Conservation (phyloP, 2,797 vertebrate species). For the Anableps anableps region DNA sequence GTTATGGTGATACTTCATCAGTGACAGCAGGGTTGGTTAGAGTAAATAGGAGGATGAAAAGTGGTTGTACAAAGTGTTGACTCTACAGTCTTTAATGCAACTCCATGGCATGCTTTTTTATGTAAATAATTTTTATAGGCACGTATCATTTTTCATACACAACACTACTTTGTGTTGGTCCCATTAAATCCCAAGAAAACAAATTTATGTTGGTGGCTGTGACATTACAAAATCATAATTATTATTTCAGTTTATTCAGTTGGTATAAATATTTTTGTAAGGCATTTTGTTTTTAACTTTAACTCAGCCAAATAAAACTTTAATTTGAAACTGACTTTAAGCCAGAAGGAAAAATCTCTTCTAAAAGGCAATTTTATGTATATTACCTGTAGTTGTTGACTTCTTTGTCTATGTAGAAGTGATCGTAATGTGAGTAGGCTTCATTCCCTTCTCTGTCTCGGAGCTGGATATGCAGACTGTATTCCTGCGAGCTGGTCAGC, state of each 20-base stretch:
- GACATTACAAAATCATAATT: neutral
- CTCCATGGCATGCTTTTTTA: neutral
- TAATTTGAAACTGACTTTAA: neutral
- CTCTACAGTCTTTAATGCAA: neutral
- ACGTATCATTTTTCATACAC: neutral
- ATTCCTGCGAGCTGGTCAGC: slow-evolving; percentile 80
- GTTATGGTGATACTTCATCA: neutral
- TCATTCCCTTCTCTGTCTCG: slow-evolving; percentile 83
- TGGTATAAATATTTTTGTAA: neutral
- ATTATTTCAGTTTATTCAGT: neutral
- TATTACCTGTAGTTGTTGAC: slow-evolving; percentile 85
- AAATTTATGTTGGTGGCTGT: neutral
- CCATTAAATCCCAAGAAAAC: too few relatives aligned
- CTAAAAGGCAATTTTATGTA: neutral
- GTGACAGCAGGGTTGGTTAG: neutral
- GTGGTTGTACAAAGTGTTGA: neutral
- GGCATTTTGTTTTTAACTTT: neutral
- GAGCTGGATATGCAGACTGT: slow-evolving; percentile 82
- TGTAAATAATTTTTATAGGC: too few relatives aligned
- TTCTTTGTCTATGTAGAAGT: slow-evolving; percentile 82
- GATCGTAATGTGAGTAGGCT: slow-evolving; percentile 83
- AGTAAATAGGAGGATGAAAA: neutral
- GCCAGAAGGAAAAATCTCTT: neutral
- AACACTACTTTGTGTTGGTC: neutral
- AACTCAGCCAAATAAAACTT: neutral